Percentiles rank a stretch among this genome's conserved stretches.
These are phyloP conservation scores for Synanthedon myopaeformis DNA, from an alignment of 2,888 invertebrate genomes.

Conservation along the genomic window DNA sequence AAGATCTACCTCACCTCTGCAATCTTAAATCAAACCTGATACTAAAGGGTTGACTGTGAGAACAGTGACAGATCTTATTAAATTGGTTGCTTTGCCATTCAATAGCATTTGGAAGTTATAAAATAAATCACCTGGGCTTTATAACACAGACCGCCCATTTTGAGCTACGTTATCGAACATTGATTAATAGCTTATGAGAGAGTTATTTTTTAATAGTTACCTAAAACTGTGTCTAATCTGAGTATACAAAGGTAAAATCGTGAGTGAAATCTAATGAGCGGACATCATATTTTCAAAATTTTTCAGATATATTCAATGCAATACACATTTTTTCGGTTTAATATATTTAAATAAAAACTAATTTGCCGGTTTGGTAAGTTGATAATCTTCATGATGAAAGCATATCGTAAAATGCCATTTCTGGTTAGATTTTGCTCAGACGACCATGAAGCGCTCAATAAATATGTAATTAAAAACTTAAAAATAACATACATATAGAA, in stretches of 20 bases:
- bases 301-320: too few species aligned
- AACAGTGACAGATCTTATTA: conserved; percentile 9
- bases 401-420: too few species aligned
- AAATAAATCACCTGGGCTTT: conserved; percentile 50
- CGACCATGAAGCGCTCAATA: too few species aligned
- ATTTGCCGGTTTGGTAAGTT: too few species aligned
- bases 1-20: conserved; percentile 13
- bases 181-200: conserved; percentile 59
- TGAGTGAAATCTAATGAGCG: conserved; percentile 30
- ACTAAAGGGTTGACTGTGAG: conserved; percentile 1
- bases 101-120: conserved; percentile 33
- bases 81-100: conserved; percentile 24
- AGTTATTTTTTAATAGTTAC: conserved; percentile 51
- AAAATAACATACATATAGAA: too few species aligned
- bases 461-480: too few species aligned
- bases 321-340: too few species aligned
- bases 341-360: too few species aligned
- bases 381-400: too few species aligned
- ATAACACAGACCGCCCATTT: conserved; percentile 55
- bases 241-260: conserved; percentile 21
- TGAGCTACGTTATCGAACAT: conserved; percentile 53
- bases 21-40: neutral
- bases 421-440: too few species aligned
- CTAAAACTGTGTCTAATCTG: conserved; percentile 33
- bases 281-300: neutral